Conservation (phyloP, 2,113 vertebrate genomes). For the Sinocyclocheilus anophthalmus region DNA sequence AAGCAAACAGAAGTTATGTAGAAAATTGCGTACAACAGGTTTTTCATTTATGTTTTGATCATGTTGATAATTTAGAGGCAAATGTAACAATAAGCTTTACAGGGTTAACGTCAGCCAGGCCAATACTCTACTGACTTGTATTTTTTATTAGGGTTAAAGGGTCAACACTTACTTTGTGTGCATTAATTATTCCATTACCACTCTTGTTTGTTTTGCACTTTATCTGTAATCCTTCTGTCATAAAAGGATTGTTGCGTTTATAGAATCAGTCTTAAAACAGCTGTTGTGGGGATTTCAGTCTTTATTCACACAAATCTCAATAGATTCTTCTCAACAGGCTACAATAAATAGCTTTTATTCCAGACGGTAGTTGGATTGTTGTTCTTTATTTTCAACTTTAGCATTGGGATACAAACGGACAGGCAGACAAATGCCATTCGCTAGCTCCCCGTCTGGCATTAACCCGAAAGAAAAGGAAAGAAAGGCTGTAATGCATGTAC, state of each 20-base stretch:
- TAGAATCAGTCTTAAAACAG: not conserved
- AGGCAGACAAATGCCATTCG: slow-evolving; percentile 47
- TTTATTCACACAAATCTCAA: slow-evolving; percentile 71
- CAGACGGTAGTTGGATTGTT: slow-evolving; percentile 46
- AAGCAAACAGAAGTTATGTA: not conserved
- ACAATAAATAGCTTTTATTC: slow-evolving; percentile 71
- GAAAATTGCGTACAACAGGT: not conserved
- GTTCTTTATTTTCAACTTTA: slow-evolving; percentile 44
- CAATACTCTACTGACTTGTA: too few relatives aligned
- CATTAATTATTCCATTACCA: not conserved
- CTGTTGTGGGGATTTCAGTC: slow-evolving; percentile 51
- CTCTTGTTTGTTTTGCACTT: not conserved
- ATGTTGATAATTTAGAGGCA: not conserved
- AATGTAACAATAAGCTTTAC: not conserved
- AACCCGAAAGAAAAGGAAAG: slow-evolving; percentile 8
- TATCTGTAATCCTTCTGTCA: not conserved
- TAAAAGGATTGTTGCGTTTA: not conserved
- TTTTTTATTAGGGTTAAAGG: not conserved
- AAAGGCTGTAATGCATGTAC: slow-evolving; percentile 27
- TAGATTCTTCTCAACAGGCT: slow-evolving; percentile 63
- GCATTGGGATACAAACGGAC: slow-evolving; percentile 42
- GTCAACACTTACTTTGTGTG: not conserved
- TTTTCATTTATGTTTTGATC: not conserved
- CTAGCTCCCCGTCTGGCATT: not conserved
- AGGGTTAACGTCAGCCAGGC: not conserved